These are phyloP conservation scores for Cydia splendana DNA, from an alignment of 1,140 invertebrate species.

Conservation along the genomic window DNA sequence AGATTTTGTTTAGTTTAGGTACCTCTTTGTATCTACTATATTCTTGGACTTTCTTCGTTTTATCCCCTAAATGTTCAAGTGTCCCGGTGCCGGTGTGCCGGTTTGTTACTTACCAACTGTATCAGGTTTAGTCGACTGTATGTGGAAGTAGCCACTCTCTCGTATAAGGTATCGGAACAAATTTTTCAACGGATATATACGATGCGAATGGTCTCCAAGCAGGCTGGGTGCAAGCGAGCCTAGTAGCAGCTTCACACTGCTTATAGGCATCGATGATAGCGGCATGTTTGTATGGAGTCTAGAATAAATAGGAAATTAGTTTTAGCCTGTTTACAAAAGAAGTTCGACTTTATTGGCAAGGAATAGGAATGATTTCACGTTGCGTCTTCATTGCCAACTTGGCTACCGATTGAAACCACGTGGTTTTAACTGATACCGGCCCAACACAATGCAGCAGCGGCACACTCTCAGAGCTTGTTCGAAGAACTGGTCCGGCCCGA, in stretches of 20 bases:
- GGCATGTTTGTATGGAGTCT: slow-evolving; percentile 86
- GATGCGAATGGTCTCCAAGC: slow-evolving; percentile 79
- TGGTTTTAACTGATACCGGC: no score
- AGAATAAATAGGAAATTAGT: slow-evolving; percentile 34
- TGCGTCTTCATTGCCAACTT: neutral
- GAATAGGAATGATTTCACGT: neutral
- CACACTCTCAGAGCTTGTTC: no score
- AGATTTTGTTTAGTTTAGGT: no score
- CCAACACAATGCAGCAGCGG: no score
- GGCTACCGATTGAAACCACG: no score
- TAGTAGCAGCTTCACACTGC: slow-evolving; percentile 79
- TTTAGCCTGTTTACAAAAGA: neutral
- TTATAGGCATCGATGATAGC: slow-evolving; percentile 54
- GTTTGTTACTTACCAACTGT: slow-evolving; percentile 85
- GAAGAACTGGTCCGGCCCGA: no score
- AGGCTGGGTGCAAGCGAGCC: slow-evolving; percentile 74
- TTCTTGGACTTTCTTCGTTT: no score
- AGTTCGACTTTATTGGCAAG: neutral
- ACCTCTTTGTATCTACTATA: no score
- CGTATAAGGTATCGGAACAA: slow-evolving; percentile 75
- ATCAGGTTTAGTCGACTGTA: slow-evolving; percentile 95
- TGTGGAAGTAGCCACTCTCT: slow-evolving; percentile 90
- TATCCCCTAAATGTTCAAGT: no score
- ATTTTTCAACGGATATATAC: slow-evolving; percentile 82
- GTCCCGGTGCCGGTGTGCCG: no score